Base-by-base conservation (phyloP, 1,140 invertebrate genomes). In the Trachelipus rathkii region DNA sequence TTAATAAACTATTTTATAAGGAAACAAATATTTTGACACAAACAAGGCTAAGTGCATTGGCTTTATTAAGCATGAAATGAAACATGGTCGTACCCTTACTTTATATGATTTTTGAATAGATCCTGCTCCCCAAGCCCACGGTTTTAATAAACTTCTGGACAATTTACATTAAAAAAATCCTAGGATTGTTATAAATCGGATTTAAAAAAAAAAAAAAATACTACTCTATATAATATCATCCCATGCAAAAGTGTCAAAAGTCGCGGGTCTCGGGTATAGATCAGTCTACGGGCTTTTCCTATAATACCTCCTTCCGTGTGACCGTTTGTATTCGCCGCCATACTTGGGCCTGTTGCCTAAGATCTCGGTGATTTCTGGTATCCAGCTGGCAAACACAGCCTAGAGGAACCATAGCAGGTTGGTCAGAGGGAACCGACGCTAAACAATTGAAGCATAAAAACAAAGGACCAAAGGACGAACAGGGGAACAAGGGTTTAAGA, bases 381-480 rank as follows among this genome's bases (percentile, higher is more conserved):
- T 96, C 93, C 94, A 97, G 90, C 94, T 97, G 89, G 95, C 95
- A 92, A 98, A 97, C 90, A 97, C 93, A 89, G 93, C 93, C 93
- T 95, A 93, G 81, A 76, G 77, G 78, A 75, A 79, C 76, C 81
- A 81, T 77, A 80, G 74, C 77, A 80, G 76, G 75, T 77, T 77
- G 76, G 79, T 78, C 82, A 82, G 79, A 80, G 79, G 74, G 74
- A 74, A 78, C 76, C 77, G 70, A 74, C 75, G 74, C 69, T 77
- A 75, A 76, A 75, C 71, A 70, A 74, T 66, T 46, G 76, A 71
- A 43, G 33, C 60, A 77, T 44, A 44, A 72, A 77, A 72, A 53
- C 44, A 71, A 44, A 73, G 46, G 75, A 44, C n/a, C 23, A 67
- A n/a, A n/a, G 75, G 68, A 66, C 72, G 72, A 68, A 71, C 44